Base-by-base conservation (phyloP, 2,113 vertebrate genomes). In the Pachypanchax playfairii region DNA sequence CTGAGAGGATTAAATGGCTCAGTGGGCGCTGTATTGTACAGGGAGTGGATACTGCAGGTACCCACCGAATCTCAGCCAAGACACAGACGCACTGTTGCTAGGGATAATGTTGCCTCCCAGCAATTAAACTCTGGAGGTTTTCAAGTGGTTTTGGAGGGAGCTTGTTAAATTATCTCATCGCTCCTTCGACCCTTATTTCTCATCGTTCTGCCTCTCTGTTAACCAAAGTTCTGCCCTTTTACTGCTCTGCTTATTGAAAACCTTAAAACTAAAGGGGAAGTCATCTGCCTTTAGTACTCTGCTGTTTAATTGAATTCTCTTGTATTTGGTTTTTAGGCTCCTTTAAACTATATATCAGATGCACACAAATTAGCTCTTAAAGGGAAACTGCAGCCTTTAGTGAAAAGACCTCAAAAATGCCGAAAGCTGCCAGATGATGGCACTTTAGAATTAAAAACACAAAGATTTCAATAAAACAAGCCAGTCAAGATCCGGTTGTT, bases 1-100 rank as follows among this genome's bases (percentile, higher is more conserved):
- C 82, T 70, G 80, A 75, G 85, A 78, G 87, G 86, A 90, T 90
- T 87, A 89, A 75, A 73, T 77, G 87, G 86, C 85, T 89, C 82
- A 87, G 80, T 82, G 82, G 80, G 86, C 54, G 76, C 82, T 68
- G 83, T 22, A 80, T 85, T 84, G 85, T 86, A 84, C 60, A 29
- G 82, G 62, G 83, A 83, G 86, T 73, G 80, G 85, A 80, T 86
- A 67, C 77, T 76, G 83, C 87, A 87, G 86, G 84, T 86, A 83
- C 55, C 81, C 59, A 20, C 57, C 79, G 79, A 84, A 77, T 72
- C 73, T 69, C 62, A 67, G 83, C 85, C 81, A 77, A 70, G 64
- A 83, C 68, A 73, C 75, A 55, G 50, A 62, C 77, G 43, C 80
- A 47, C 66, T 54, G 77, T 79, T 77, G 74, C 75, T 68, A 51